Conservation (phyloP, 2,113 vertebrate genomes). For the Engystomops pustulosus region DNA sequence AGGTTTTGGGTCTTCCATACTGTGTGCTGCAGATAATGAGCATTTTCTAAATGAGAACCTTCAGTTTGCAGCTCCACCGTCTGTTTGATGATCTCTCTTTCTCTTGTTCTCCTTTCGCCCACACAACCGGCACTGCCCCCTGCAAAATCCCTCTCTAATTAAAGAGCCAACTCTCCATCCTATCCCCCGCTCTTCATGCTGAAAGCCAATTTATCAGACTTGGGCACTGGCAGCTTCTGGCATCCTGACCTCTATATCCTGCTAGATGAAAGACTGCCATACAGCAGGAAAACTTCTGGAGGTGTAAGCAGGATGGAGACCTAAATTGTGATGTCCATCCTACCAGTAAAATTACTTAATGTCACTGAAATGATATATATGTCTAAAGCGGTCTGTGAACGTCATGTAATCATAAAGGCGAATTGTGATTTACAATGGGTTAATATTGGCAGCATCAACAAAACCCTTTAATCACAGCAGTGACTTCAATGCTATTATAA, state of each 20-base stretch:
- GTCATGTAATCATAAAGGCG: background rate
- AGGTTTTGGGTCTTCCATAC: background rate
- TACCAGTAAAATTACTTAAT: background rate
- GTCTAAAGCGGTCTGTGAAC: background rate
- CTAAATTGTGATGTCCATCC: background rate
- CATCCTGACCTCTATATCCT: constrained; percentile 21
- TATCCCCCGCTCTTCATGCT: constrained; percentile 3
- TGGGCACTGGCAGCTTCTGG: constrained; percentile 24
- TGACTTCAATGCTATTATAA: background rate
- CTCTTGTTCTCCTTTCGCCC: constrained; percentile 40
- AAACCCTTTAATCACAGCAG: background rate
- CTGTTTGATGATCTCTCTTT: constrained; percentile 42
- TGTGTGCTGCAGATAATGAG: constrained; percentile 41
- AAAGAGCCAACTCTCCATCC: constrained; percentile 30
- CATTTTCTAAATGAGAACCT: constrained; percentile 24
- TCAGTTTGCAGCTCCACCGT: constrained; percentile 10
- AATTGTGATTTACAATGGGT: background rate
- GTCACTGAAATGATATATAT: too few species aligned
- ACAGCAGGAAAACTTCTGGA: constrained; percentile 15
- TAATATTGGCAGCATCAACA: background rate
- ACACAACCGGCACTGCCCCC: constrained; percentile 49
- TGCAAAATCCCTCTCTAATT: constrained; percentile 56
- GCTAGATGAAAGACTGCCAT: constrained; percentile 23
- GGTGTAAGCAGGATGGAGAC: background rate
- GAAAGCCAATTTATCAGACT: constrained; percentile 39